Evolutionary conservation across 1,140 invertebrate genomes (phyloP).

Genomic region (Holotrichia oblita): DNA sequence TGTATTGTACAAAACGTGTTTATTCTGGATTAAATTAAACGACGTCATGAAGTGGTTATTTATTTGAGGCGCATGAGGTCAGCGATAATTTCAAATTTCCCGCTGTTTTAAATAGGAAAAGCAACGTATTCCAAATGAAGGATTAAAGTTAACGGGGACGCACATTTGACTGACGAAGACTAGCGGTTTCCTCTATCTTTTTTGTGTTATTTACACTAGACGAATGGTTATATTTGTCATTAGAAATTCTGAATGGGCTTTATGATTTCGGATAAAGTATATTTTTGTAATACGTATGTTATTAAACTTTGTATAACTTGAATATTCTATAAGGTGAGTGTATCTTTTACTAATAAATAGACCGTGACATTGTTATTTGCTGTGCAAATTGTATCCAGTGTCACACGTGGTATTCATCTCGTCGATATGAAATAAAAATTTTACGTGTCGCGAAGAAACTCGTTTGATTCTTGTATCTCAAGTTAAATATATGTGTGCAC

Average conservation of each 20-base stretch:
- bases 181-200: constrained; percentile 36
- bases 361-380: constrained; percentile 24
- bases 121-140: constrained; percentile 41
- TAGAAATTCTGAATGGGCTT: constrained; percentile 40
- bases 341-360: constrained; percentile 28
- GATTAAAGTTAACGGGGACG: neutral
- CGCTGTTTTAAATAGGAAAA: constrained; percentile 15
- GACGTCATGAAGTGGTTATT: neutral
- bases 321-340: constrained; percentile 35
- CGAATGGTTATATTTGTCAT: constrained; percentile 33
- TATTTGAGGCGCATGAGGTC: neutral
- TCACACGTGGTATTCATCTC: constrained; percentile 30
- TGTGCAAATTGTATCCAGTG: neutral
- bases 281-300: constrained; percentile 31
- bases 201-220: constrained; percentile 42
- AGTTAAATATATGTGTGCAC: neutral
- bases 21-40: neutral
- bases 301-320: constrained; percentile 38
- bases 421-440: neutral
- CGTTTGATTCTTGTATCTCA: constrained; percentile 1
- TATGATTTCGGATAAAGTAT: constrained; percentile 19
- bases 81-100: constrained; percentile 28
- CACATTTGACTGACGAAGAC: constrained; percentile 39
- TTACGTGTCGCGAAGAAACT: neutral
- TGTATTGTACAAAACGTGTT: too few relatives aligned